Conservation (phyloP, 2,113 vertebrate species). For the Phrynocephalus versicolor region DNA sequence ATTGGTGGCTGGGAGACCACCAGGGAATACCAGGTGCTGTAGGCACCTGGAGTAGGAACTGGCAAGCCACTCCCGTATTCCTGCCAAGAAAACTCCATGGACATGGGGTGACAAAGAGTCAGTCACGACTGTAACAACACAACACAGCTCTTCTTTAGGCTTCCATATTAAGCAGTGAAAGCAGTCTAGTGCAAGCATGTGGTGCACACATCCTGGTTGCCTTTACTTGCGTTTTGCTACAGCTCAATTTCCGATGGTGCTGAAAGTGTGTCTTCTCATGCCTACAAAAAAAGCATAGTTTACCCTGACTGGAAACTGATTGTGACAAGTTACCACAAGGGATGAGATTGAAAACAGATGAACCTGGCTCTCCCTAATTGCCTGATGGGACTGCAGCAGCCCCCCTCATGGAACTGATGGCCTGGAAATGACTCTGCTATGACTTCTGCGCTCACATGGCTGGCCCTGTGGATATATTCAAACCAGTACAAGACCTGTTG, state of each 20-base stretch:
- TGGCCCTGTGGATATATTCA: rapidly evolving
- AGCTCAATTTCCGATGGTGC: slow-evolving; percentile 19
- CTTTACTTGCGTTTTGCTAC: rapidly evolving
- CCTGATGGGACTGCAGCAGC: slow-evolving; percentile 32
- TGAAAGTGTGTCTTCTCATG: slow-evolving; percentile 31
- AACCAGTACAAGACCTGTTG: rapidly evolving
- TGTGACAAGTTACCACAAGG: slow-evolving; percentile 67
- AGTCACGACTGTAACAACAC: no score
- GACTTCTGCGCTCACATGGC: not conserved
- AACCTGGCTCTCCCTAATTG: slow-evolving; percentile 39
- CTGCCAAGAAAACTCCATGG: no score
- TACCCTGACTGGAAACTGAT: slow-evolving; percentile 62
- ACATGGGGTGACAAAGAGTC: no score
- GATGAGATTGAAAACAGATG: slow-evolving; percentile 69
- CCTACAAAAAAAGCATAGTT: slow-evolving; percentile 53
- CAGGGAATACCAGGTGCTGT: not conserved
- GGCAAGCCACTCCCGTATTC: no score
- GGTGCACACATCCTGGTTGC: not conserved
- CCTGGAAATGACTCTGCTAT: slow-evolving; percentile 40
- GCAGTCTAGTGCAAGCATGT: not conserved
- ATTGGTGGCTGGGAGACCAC: no score
- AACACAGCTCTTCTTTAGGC: not conserved
- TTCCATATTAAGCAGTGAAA: not conserved
- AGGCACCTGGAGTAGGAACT: no score
- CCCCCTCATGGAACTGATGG: slow-evolving; percentile 12